phyloP scores from a whole-genome alignment of 2,888 invertebrate species.

The Neoaliturus tenellus region DNA sequence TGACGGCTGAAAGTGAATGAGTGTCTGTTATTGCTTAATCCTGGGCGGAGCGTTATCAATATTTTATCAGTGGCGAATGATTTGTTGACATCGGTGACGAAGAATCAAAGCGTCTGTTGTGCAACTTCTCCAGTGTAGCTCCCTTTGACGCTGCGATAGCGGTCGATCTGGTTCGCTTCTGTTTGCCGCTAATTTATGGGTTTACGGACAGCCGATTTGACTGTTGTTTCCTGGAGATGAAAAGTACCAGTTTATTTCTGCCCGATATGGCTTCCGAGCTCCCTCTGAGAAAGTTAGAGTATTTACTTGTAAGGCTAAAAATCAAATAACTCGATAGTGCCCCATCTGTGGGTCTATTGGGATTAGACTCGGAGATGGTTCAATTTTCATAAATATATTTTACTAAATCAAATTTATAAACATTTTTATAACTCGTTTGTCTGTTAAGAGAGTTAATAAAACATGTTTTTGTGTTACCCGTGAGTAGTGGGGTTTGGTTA shows the following conservation, averaged over 20 bases:
- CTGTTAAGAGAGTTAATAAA: too few relatives aligned
- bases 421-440: too few relatives aligned
- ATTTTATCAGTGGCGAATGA: background rate
- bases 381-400: too few relatives aligned
- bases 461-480: too few relatives aligned
- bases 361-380: too few relatives aligned
- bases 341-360: too few relatives aligned
- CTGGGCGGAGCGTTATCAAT: background rate
- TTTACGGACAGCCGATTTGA: conserved; percentile 33
- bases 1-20: background rate
- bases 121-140: background rate
- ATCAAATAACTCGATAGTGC: too few relatives aligned
- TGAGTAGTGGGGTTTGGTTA: too few relatives aligned
- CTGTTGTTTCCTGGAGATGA: conserved; percentile 30
- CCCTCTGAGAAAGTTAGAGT: too few relatives aligned
- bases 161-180: conserved; percentile 21
- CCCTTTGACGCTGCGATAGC: background rate
- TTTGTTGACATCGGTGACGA: conserved; percentile 25
- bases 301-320: too few relatives aligned
- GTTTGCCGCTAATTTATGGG: conserved; percentile 21
- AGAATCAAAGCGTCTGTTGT: conserved; percentile 1
- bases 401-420: too few relatives aligned
- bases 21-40: background rate
- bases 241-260: conserved; percentile 3
- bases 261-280: background rate